Base-by-base conservation (phyloP, 2,113 vertebrate genomes). In the Calyptommatus sinebrachiatus region DNA sequence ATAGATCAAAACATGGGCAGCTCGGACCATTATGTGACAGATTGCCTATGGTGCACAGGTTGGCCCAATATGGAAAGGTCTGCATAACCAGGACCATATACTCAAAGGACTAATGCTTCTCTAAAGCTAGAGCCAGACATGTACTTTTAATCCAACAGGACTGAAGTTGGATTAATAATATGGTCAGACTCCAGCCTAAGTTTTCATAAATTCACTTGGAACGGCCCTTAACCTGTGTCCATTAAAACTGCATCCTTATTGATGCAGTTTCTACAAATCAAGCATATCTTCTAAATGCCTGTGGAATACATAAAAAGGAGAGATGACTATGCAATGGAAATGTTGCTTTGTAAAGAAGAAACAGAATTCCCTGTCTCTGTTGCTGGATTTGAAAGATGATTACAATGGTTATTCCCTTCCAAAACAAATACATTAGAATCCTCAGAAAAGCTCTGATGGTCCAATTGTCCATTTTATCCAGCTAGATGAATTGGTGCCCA, bases 181-280 rank as follows among this genome's bases (percentile, higher is more conserved):
- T 41, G 35, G 35, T 41, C 35, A 41, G 35, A 41, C 35, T 41
- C 35, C 35, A 41, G 69, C 83, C 48, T 4, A 8, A 71, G 4
- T 77, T 28, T 83, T 16, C 16, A 71, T 28, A 74, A 78, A 69
- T 61, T 45, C 57, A 11, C 21, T 6, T 76, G 65, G 35, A 81
- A 69, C 31, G 24, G 41, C 24, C 62, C 62, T 75, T 16, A 48
- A 46, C 50, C 60, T 75, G 46, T 28, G 35, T 68, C 24, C 45
- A 26, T n/a, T 68, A 75, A 48, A 20, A 26, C 12, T 14, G 18
- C 29, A 24, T 62, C 16, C 28, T 61, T 62, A 70, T 68, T 81
- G 35, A 48, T 61, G 71, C 11, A n/a, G 53, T 68, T 28, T 68
- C 50, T 68, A 35, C 24, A 75, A 75, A 69, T 41, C 22, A 69